A percentile compares a stretch with the other conserved stretches of the same genome.
Conservation (phyloP, 2,113 vertebrate genomes). For the Tor tambroides region DNA sequence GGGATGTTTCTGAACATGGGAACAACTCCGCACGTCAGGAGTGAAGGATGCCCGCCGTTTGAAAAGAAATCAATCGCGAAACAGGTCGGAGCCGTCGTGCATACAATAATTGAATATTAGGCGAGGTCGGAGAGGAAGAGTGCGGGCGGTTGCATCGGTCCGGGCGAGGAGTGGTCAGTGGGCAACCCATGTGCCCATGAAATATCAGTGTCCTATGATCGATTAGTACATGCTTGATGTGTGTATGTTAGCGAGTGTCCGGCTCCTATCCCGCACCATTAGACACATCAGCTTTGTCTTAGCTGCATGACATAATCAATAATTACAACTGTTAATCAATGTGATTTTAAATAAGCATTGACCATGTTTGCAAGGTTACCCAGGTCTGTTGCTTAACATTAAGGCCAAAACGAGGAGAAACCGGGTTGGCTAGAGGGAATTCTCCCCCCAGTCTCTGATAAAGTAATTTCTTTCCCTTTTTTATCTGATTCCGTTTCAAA, state of each 20-base stretch:
- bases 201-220: neutral
- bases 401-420: conserved; percentile 61
- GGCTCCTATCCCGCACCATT: conserved; percentile 57
- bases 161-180: neutral
- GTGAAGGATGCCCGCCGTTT: conserved; percentile 61
- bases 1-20: conserved; percentile 60
- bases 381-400: conserved; percentile 74
- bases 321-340: conserved; percentile 85
- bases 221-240: neutral
- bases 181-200: neutral
- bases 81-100: conserved; percentile 73
- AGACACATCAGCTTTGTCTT: conserved; percentile 73
- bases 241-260: neutral
- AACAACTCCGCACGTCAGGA: conserved; percentile 55
- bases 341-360: conserved; percentile 82
- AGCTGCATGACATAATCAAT: conserved; percentile 76
- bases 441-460: neutral
- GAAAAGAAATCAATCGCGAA: conserved; percentile 81
- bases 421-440: neutral
- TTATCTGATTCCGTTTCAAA: conserved; percentile 19
- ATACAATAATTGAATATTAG: conserved; percentile 85
- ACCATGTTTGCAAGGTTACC: conserved; percentile 74
- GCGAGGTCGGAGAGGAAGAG: conserved; percentile 57
- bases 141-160: conserved; percentile 1
- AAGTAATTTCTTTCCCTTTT: neutral